Conservation (phyloP, 2,888 invertebrate genomes). For the Acleris cristana region DNA sequence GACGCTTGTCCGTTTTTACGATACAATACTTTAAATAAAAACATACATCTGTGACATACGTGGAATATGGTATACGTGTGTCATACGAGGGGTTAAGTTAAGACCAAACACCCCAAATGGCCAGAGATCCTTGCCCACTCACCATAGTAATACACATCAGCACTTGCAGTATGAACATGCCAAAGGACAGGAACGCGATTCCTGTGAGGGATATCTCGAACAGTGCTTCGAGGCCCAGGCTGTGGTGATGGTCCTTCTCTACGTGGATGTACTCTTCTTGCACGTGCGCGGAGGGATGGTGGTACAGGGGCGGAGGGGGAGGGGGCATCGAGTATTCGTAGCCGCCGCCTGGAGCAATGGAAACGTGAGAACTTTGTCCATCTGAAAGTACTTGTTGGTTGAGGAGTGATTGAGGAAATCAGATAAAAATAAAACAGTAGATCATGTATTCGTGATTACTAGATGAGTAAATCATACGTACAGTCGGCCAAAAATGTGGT, state of each 20-base stretch:
- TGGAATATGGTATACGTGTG: too few species aligned
- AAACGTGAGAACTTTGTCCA: neutral
- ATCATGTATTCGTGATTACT: too few species aligned
- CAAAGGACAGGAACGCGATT: constrained; percentile 91
- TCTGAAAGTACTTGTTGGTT: constrained; percentile 1
- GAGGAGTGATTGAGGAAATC: neutral
- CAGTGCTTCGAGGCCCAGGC: constrained; percentile 87
- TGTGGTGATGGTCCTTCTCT: constrained; percentile 78
- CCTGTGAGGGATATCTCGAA: constrained; percentile 92
- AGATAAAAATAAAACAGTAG: neutral
- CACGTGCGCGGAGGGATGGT: constrained; percentile 56
- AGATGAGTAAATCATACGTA: too few species aligned
- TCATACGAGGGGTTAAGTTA: too few species aligned
- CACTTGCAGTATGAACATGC: constrained; percentile 91
- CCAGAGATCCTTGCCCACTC: constrained; percentile 45
- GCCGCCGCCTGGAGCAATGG: constrained; percentile 60
- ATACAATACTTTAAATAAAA: too few species aligned
- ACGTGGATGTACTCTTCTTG: constrained; percentile 60
- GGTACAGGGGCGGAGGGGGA: constrained; percentile 70
- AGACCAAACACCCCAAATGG: neutral
- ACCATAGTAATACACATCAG: constrained; percentile 90
- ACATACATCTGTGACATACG: too few species aligned
- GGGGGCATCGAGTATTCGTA: constrained; percentile 79
- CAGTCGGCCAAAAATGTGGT: too few species aligned
- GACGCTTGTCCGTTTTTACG: too few species aligned